Evolutionary conservation across 2,888 invertebrate species (phyloP).

Genomic region (Torymus auratus): DNA sequence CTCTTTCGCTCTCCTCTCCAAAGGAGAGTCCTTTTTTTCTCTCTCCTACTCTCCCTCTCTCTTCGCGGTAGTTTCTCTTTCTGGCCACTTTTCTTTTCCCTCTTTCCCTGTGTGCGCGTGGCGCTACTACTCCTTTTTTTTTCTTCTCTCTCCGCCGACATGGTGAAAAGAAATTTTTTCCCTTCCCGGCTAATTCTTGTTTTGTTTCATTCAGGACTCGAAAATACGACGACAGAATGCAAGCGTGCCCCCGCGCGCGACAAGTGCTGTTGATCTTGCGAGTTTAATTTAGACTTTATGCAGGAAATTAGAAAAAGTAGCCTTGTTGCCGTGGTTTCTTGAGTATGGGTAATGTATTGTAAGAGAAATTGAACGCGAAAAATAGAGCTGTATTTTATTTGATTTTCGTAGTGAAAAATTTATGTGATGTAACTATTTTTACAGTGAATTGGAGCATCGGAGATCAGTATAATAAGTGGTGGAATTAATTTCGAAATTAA

Average conservation of each 20-base stretch:
- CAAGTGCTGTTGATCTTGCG: slow-evolving; percentile 19
- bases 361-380: too few relatives aligned
- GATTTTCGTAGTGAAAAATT: too few relatives aligned
- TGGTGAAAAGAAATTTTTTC: neutral
- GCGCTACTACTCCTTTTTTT: neutral
- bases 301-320: neutral
- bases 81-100: neutral
- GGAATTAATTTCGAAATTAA: too few relatives aligned
- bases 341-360: too few relatives aligned
- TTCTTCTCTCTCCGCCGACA: neutral
- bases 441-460: too few relatives aligned
- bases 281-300: neutral
- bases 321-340: too few relatives aligned
- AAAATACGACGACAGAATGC: neutral
- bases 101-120: neutral
- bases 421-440: too few relatives aligned
- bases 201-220: slow-evolving; percentile 15
- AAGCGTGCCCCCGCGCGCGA: neutral
- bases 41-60: slow-evolving; percentile 1
- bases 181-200: slow-evolving; percentile 1
- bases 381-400: too few relatives aligned
- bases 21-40: slow-evolving; percentile 4
- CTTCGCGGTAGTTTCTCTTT: neutral
- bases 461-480: too few relatives aligned
- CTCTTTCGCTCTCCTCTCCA: neutral